Evolutionary conservation across 2,888 invertebrate species (phyloP), one percentile per base, ranked within the genome.

Genomic region (Zaprionus bogoriensis): DNA sequence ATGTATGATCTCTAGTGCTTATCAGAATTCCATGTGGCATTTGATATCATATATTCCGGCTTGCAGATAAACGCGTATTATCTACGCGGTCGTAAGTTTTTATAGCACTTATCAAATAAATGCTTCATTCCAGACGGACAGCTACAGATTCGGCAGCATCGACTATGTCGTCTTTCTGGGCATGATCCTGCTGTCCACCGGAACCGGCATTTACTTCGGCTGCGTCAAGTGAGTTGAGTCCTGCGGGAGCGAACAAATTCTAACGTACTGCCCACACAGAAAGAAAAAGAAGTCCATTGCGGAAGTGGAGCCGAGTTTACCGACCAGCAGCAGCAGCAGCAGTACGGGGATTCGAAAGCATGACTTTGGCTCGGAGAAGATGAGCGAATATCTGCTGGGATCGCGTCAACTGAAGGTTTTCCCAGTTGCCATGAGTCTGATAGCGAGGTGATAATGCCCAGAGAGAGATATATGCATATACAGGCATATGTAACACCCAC

Each of bases 371-470:
- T 88, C 94, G 73, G 90, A 92, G 77, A 92, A 93, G 87, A 89
- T 95, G 89, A 92, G 92, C 74, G 95, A 95, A 86, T 96, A 96
- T 89, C 92, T 97, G 50, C 93, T 96, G 65, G 97, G 96, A 27
- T 95, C 95, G 58, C 93, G 93, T 80, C 92, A 94, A 59, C 93
- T 97, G 92, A 93, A 94, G 61, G 94, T 95, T 0, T 95, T 97
- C 87, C 97, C 97, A 0, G 96, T 97, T 12, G 95, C 97, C 20
- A 94, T 97, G 93, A 97, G 96, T 6, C 92, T 97, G 28, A 94
- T 97, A 86, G 97, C 96, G 54, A 96, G 95, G 96, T 96, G 51
- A 77, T 4, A 36, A 28, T 32, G 38, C 32, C 2, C n/a, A 12
- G 10, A 32, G 44, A n/a, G 55, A 17, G 5, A 20, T 41, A n/a